phyloP scores from a whole-genome alignment of 2,113 vertebrate species.

The Amazona vittata region DNA sequence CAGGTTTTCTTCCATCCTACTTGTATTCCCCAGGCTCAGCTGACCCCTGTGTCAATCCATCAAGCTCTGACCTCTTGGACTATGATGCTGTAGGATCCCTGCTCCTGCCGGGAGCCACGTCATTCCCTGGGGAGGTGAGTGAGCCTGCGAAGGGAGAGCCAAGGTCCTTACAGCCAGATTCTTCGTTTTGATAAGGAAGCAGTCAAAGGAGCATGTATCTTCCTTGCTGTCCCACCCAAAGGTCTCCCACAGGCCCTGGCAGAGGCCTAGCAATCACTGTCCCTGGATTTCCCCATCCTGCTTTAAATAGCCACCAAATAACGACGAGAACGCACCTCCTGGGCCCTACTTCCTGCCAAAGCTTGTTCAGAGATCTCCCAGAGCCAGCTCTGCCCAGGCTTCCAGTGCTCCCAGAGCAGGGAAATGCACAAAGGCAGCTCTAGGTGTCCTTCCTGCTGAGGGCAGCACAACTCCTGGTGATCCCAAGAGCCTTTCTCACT shows the following conservation, averaged over 20 bases:
- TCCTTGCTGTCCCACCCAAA: background rate
- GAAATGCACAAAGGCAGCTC: background rate
- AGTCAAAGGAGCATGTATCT: background rate
- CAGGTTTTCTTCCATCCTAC: background rate
- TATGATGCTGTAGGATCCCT: background rate
- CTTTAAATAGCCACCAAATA: background rate
- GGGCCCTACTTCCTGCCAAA: background rate
- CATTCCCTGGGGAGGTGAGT: background rate
- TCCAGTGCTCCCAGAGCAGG: background rate
- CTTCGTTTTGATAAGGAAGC: background rate
- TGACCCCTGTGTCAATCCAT: background rate
- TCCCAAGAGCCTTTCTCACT: background rate
- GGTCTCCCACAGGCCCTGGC: background rate
- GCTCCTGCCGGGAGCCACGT: fast-evolving
- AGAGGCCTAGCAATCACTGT: background rate
- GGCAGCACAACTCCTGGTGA: background rate
- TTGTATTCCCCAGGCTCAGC: background rate
- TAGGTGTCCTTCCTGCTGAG: background rate
- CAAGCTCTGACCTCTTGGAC: background rate
- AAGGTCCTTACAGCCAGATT: background rate
- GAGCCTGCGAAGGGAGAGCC: background rate
- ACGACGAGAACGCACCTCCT: no score
- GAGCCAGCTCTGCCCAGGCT: background rate
- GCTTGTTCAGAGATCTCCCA: background rate
- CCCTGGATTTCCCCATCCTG: background rate